These are phyloP conservation scores for Alexandromys oeconomus DNA, from an alignment of 2,797 vertebrate species.

Conservation along the genomic window DNA sequence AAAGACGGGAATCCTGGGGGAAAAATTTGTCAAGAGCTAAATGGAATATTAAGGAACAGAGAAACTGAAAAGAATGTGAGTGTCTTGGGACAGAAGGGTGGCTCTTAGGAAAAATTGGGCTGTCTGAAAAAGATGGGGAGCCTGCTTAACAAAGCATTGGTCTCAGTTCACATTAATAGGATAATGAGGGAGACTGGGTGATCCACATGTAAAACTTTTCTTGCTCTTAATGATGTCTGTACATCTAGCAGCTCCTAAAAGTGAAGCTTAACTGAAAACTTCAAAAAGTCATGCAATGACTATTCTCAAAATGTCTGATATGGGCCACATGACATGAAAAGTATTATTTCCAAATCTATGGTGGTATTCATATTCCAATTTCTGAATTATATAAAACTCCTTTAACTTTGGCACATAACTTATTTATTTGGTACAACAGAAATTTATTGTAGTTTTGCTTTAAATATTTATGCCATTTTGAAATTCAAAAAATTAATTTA, in stretches of 20 bases:
- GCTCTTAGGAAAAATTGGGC: background rate
- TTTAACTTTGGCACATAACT: background rate
- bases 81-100: background rate
- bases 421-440: background rate
- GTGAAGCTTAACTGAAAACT: background rate
- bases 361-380: background rate
- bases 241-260: background rate
- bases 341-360: background rate
- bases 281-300: background rate
- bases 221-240: background rate
- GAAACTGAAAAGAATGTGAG: background rate
- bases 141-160: background rate
- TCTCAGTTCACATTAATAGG: background rate
- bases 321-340: background rate
- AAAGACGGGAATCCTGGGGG: background rate
- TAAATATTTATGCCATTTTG: slow-evolving; percentile 1
- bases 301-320: background rate
- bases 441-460: background rate
- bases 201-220: background rate
- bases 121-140: background rate
- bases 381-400: background rate
- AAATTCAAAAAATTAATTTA: background rate
- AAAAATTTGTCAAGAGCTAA: background rate
- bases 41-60: background rate
- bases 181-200: no score